phyloP scores from a whole-genome alignment of 2,113 vertebrate species.

The Siniperca chuatsi region DNA sequence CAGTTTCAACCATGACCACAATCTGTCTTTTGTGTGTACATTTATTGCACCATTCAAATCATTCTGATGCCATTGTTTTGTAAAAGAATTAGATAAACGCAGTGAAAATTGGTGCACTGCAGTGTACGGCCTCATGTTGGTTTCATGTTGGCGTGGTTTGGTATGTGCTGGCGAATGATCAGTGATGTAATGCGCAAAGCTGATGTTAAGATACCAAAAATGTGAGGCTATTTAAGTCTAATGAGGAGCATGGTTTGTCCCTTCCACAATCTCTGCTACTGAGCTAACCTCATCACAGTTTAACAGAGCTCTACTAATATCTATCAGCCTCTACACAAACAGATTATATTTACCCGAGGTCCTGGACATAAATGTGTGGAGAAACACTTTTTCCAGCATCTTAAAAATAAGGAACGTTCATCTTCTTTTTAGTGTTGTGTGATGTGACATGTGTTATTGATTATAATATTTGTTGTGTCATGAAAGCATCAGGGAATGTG shows the following conservation, averaged over 20 bases:
- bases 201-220: background rate
- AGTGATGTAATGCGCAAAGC: background rate
- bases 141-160: background rate
- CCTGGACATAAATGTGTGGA: background rate
- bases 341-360: background rate
- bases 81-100: background rate
- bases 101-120: background rate
- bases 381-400: background rate
- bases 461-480: background rate
- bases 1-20: no score
- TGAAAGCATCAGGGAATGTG: background rate
- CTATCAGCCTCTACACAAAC: background rate
- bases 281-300: background rate
- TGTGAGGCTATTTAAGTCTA: background rate
- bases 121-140: background rate
- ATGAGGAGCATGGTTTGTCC: no score
- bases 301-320: background rate
- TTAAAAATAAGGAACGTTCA: background rate
- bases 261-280: no score
- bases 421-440: background rate
- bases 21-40: background rate
- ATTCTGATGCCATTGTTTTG: background rate
- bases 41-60: background rate
- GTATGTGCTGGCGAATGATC: no score
- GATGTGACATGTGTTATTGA: background rate